Evolutionary conservation across 2,888 invertebrate species (phyloP).

Genomic region (Rugalucina vietnamica): DNA sequence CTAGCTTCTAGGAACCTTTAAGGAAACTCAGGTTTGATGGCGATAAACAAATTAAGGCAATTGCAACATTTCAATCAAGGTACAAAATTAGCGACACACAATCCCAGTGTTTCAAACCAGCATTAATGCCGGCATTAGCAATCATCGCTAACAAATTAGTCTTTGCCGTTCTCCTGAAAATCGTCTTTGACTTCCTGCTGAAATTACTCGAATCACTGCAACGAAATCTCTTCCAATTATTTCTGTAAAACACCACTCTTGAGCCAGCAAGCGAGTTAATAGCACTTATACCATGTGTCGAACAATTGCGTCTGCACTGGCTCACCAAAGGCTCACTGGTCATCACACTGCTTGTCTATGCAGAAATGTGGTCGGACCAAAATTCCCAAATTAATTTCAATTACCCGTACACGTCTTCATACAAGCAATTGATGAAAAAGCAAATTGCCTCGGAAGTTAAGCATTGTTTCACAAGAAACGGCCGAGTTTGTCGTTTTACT

Average conservation of each 20-base stretch:
- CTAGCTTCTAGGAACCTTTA: not conserved
- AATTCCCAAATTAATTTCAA: too few species aligned
- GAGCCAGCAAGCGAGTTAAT: too few species aligned
- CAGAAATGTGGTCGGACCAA: too few species aligned
- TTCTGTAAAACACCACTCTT: not conserved
- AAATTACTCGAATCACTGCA: not conserved
- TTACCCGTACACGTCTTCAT: too few species aligned
- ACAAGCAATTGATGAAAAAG: too few species aligned
- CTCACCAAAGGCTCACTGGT: too few species aligned
- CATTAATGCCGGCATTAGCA: not conserved
- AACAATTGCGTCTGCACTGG: too few species aligned
- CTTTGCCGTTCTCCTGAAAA: not conserved
- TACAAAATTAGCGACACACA: not conserved
- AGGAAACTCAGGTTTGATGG: not conserved
- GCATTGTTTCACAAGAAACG: too few species aligned
- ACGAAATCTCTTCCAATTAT: constrained; percentile 8
- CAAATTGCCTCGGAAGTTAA: too few species aligned
- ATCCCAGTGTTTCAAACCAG: not conserved
- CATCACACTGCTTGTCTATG: too few species aligned
- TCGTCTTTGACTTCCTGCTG: not conserved
- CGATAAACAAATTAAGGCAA: not conserved
- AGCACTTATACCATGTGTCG: too few species aligned
- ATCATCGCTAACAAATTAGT: constrained; percentile 6
- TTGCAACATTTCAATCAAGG: not conserved
- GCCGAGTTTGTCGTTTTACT: constrained; percentile 13